phyloP scores from a whole-genome alignment of 35 echinoderm and acorn worm genomes.

The Diadema setosum region DNA sequence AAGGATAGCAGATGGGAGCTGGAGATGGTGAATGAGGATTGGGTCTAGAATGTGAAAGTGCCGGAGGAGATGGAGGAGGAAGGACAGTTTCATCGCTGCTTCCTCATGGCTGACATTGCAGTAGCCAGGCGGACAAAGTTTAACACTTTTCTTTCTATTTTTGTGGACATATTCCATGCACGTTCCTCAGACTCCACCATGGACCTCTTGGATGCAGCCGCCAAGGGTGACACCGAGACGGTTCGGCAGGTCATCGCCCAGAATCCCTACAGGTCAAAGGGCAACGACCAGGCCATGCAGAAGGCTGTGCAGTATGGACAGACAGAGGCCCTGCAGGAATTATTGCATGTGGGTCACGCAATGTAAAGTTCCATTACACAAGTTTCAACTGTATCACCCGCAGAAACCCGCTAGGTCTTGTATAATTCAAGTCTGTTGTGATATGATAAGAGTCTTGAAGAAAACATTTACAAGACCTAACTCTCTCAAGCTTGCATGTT shows the following conservation, averaged over 20 bases:
- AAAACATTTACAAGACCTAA: too few species aligned
- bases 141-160: not conserved
- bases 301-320: slow-evolving; percentile 50
- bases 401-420: too few species aligned
- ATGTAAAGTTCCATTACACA: too few species aligned
- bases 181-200: slow-evolving; percentile 22
- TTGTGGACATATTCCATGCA: too few species aligned
- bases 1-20: not conserved
- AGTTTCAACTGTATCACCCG: too few species aligned
- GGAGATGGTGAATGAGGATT: not conserved
- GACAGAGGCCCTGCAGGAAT: slow-evolving; percentile 13
- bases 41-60: not conserved
- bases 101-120: not conserved
- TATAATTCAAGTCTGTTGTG: too few species aligned
- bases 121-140: not conserved
- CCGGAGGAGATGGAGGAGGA: not conserved
- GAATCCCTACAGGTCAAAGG: not conserved
- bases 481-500: too few species aligned
- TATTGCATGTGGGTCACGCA: not conserved
- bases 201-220: slow-evolving; percentile 49
- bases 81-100: not conserved
- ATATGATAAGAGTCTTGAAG: too few species aligned
- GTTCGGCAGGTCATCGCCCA: slow-evolving; percentile 1
- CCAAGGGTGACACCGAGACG: slow-evolving; percentile 25
- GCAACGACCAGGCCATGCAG: slow-evolving; percentile 18